phyloP scores from a whole-genome alignment of 1,140 invertebrate species.

The Drosophila nannoptera region DNA sequence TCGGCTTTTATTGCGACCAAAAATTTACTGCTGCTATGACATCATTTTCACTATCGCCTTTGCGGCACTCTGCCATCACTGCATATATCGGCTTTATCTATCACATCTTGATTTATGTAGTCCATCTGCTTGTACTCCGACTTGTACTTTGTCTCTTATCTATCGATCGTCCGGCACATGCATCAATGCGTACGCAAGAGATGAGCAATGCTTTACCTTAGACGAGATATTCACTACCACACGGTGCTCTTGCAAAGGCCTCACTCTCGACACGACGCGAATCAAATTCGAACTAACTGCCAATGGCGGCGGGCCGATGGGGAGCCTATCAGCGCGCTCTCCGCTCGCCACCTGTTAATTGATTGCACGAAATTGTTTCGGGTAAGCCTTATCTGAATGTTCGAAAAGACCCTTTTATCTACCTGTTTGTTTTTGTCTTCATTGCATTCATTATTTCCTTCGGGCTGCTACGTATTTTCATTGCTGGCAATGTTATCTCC shows the following conservation, averaged over 20 bases:
- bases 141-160: slow-evolving; percentile 1
- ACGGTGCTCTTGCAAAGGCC: slow-evolving; percentile 34
- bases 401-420: slow-evolving; percentile 63
- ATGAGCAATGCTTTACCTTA: slow-evolving; percentile 45
- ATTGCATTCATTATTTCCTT: slow-evolving; percentile 31
- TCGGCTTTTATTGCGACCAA: slow-evolving; percentile 7
- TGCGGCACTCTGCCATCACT: slow-evolving; percentile 4
- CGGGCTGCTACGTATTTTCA: slow-evolving; percentile 2
- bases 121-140: slow-evolving; percentile 5
- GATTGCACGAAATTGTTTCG: slow-evolving; percentile 66
- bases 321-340: slow-evolving; percentile 52
- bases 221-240: slow-evolving; percentile 19
- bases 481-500: not conserved
- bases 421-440: slow-evolving; percentile 46
- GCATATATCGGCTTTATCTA: slow-evolving; percentile 34
- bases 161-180: slow-evolving; percentile 11
- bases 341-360: slow-evolving; percentile 59
- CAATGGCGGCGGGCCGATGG: slow-evolving; percentile 39
- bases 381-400: slow-evolving; percentile 41
- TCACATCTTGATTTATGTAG: slow-evolving; percentile 55
- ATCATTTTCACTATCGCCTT: slow-evolving; percentile 41
- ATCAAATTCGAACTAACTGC: slow-evolving; percentile 68
- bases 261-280: slow-evolving; percentile 64
- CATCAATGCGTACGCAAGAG: slow-evolving; percentile 21
- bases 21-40: slow-evolving; percentile 48